Base-by-base conservation (phyloP, 37 sponge, comb jelly and placozoan genomes). In the Lycopodina hypogea region DNA sequence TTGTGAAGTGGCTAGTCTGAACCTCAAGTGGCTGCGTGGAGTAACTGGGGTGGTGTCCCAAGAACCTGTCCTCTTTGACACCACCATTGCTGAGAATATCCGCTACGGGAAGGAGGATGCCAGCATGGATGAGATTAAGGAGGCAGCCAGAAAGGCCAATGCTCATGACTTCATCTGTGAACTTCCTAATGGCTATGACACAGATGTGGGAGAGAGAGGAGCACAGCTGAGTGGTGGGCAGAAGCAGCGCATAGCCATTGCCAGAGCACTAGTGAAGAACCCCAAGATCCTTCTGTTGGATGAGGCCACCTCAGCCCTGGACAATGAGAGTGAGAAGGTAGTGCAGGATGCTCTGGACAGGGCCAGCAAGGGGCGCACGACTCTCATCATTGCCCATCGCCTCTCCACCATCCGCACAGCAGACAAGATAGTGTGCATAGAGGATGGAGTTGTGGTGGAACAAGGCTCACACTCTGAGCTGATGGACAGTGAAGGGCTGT, bases 61-160 rank as follows among this genome's bases (percentile, higher is more conserved):
- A 69, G 99, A 98, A 84, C 99, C 99, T 19, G 86, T 95, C 38
- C 87, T 98, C 48, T 98, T 98, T 73, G 86, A 85, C 77, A 85
- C 84, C 63, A 90, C 89, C 78, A 93, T 98, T 74, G 83, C 87
- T 22, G 95, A 99, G 80, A 99, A 99, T 69, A 99, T 99, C 55
- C 76, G 89, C 21, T 92, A 86, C 63, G 97, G 97, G 0, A 73
- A 82, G 26, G 79, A 75, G 52, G 83, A 74, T 52, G 96, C 89
- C 30, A 84, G 90, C 30, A 75, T 78, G 80, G 91, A 85, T 11
- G 88, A 96, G 55, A 89, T 98, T 3, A 53, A 71, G 42, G 78
- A 55, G 21, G 97, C 97, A 38, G 89, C 94, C 33, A 88, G 83
- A 77, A 79, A 84, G 33, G 97, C 97, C 33, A 90, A 94, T 61